Conservation (phyloP, 2,797 vertebrate genomes). For the Intellagama lesueurii region DNA sequence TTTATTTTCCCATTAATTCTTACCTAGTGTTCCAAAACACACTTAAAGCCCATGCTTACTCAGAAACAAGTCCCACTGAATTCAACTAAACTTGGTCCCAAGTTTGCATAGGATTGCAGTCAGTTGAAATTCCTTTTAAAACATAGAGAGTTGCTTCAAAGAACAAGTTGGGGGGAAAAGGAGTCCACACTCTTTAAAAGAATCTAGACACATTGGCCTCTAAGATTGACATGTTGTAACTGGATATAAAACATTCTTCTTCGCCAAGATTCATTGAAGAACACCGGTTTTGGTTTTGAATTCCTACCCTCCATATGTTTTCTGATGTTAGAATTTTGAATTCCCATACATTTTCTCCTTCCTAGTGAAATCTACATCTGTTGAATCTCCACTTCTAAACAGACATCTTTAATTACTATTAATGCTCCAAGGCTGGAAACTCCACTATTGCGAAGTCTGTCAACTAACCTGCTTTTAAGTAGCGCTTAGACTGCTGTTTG, state of each 20-base stretch:
- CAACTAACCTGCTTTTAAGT: neutral
- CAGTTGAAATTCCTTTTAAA: neutral
- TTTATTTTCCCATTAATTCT: constrained; percentile 9
- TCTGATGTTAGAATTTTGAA: constrained; percentile 5
- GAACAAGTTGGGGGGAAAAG: too few species aligned
- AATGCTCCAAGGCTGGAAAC: neutral
- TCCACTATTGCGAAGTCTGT: neutral
- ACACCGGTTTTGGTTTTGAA: neutral
- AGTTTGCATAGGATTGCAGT: neutral
- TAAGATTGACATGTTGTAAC: neutral
- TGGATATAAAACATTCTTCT: neutral
- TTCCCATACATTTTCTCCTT: constrained; percentile 11
- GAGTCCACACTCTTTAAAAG: neutral
- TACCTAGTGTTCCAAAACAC: neutral
- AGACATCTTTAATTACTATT: neutral
- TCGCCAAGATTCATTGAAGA: constrained; percentile 10
- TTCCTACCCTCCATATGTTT: neutral
- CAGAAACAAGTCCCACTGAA: neutral
- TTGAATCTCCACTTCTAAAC: neutral
- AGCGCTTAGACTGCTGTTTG: neutral
- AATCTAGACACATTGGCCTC: neutral
- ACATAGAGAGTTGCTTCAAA: neutral
- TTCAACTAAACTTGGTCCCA: neutral
- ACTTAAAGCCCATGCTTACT: neutral
- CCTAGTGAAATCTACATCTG: constrained; percentile 14